phyloP scores from a whole-genome alignment of 35 echinoderm and acorn worm genomes.

The Ptychodera flava region DNA sequence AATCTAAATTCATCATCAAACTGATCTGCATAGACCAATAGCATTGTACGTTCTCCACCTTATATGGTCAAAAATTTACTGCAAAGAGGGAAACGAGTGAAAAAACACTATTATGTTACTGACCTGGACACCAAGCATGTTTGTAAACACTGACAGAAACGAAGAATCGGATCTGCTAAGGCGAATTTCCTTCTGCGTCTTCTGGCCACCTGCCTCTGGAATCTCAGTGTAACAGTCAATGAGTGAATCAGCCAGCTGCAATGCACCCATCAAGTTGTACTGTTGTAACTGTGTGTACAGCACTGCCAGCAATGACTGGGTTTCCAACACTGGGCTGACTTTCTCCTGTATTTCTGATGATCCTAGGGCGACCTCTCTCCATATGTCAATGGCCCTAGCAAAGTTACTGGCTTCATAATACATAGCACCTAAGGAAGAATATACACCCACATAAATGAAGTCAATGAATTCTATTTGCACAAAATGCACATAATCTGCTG shows the following conservation, averaged over 20 bases:
- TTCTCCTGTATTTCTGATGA: background rate
- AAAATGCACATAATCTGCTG: no score
- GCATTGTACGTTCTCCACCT: no score
- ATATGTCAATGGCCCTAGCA: background rate
- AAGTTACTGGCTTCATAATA: background rate
- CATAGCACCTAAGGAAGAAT: background rate
- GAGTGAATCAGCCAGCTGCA: conserved; percentile 55
- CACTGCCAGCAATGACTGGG: conserved; percentile 62
- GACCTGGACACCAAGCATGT: conserved; percentile 15
- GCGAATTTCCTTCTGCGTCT: conserved; percentile 2
- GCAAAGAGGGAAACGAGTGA: no score
- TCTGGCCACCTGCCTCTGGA: conserved; percentile 19
- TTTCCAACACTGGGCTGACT: background rate
- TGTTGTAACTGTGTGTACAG: conserved; percentile 68
- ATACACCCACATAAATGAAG: no score
- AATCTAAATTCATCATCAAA: no score
- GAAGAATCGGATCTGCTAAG: background rate
- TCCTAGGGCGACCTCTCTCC: background rate
- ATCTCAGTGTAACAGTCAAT: conserved; percentile 63
- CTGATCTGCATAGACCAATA: no score
- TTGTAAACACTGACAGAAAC: conserved; percentile 17
- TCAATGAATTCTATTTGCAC: no score
- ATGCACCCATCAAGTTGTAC: conserved; percentile 44
- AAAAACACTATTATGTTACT: no score
- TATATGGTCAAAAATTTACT: no score